Conservation (phyloP, 2,888 invertebrate genomes). For the Cephus sareptanus region DNA sequence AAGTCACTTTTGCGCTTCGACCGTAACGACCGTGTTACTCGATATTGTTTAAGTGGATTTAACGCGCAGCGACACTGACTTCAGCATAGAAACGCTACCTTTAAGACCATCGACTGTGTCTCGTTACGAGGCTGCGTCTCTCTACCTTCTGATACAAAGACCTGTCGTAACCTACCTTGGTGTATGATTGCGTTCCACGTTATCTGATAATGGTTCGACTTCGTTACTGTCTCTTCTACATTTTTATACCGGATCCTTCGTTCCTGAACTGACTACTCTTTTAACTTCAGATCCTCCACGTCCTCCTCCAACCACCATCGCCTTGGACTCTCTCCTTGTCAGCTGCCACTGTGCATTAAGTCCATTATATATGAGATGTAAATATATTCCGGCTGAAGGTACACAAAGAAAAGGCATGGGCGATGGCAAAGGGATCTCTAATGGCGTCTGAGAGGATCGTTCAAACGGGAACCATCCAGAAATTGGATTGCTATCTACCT, state of each 20-base stretch:
- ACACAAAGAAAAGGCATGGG: neutral
- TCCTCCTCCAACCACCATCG: neutral
- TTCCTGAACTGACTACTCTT: neutral
- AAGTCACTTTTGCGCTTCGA: neutral
- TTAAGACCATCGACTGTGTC: neutral
- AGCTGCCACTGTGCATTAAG: neutral
- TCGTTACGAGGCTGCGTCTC: neutral
- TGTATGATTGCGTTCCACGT: neutral
- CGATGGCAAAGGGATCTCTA: neutral
- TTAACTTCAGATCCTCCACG: neutral
- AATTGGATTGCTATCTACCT: neutral
- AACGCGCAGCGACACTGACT: neutral
- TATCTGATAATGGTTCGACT: neutral
- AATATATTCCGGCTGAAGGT: constrained; percentile 8
- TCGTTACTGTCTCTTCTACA: neutral
- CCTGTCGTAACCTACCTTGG: neutral
- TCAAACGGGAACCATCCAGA: neutral
- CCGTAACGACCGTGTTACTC: neutral
- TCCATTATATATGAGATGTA: constrained; percentile 10
- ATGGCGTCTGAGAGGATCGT: neutral
- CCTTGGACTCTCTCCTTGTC: neutral
- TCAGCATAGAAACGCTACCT: neutral
- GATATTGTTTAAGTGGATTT: neutral
- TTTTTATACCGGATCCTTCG: neutral
- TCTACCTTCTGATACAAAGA: neutral